Conservation (phyloP, 1,140 invertebrate genomes). For the Tetraneura akinire region DNA sequence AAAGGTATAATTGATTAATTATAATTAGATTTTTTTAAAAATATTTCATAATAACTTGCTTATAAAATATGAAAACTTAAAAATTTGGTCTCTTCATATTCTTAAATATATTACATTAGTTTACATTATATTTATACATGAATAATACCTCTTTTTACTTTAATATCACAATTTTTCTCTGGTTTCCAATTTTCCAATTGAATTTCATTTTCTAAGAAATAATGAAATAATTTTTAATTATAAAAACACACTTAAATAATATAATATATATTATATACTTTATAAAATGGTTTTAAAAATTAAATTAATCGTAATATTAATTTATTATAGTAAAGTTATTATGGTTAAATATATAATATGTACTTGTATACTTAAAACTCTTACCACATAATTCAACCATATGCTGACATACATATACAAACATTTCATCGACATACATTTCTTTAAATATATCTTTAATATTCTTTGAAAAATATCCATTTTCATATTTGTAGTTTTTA, state of each 20-base stretch:
- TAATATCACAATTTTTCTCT: background rate
- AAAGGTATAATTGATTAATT: too few species aligned
- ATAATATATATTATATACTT: too few species aligned
- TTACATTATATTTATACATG: too few species aligned
- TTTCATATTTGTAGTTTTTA: background rate
- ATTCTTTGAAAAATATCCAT: slow-evolving; percentile 4
- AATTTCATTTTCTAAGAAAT: background rate
- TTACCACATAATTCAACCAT: slow-evolving; percentile 9
- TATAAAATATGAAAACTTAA: too few species aligned
- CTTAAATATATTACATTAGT: too few species aligned
- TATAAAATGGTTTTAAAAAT: too few species aligned
- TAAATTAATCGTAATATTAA: too few species aligned
- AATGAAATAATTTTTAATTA: background rate
- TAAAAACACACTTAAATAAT: background rate
- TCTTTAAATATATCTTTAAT: slow-evolving; percentile 40
- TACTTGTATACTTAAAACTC: background rate
- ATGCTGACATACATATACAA: slow-evolving; percentile 7
- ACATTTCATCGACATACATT: slow-evolving; percentile 28
- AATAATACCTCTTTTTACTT: background rate
- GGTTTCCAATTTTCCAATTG: background rate
- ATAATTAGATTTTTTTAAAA: too few species aligned
- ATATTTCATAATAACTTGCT: too few species aligned
- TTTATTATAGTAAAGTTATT: too few species aligned
- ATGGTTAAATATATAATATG: too few species aligned
- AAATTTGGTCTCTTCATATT: too few species aligned